A percentile compares a stretch with the other conserved stretches of the same genome.
These are phyloP conservation scores for Lepus oiostolus DNA, from an alignment of 2,797 vertebrate genomes.

Conservation along the genomic window DNA sequence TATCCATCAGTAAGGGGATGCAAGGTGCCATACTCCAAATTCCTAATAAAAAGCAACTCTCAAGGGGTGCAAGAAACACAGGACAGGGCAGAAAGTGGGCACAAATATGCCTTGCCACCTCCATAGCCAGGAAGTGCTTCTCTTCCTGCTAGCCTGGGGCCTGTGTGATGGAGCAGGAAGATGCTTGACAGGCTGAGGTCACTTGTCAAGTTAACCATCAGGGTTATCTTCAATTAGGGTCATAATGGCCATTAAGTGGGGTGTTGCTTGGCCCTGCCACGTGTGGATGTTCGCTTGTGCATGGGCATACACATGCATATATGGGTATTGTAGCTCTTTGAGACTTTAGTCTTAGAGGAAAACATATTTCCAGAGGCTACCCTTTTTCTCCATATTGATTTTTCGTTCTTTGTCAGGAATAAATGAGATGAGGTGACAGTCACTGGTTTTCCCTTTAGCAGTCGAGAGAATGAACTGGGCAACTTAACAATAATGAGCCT, in stretches of 20 bases:
- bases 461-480: slow-evolving; percentile 24
- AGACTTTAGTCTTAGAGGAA: slow-evolving; percentile 33
- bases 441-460: slow-evolving; percentile 25
- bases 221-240: background rate
- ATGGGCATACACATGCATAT: fast-evolving
- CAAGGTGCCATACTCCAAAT: background rate
- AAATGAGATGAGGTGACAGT: background rate
- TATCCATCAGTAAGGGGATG: background rate
- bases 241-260: background rate
- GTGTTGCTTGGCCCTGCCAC: background rate
- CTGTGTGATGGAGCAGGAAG: background rate
- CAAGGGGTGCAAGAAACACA: background rate
- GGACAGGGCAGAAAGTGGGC: background rate
- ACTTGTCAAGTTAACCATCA: background rate
- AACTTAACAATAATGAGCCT: background rate
- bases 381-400: slow-evolving; percentile 2
- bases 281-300: no score
- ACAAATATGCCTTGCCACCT: background rate
- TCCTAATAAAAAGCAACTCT: background rate
- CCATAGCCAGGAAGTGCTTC: background rate
- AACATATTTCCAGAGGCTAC: background rate
- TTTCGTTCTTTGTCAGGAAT: background rate
- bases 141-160: background rate
- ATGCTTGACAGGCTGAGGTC: background rate
- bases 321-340: background rate